Evolutionary conservation across 2,113 vertebrate genomes (phyloP), one percentile per base, ranked within the genome.

Genomic region (Oreochromis niloticus): DNA sequence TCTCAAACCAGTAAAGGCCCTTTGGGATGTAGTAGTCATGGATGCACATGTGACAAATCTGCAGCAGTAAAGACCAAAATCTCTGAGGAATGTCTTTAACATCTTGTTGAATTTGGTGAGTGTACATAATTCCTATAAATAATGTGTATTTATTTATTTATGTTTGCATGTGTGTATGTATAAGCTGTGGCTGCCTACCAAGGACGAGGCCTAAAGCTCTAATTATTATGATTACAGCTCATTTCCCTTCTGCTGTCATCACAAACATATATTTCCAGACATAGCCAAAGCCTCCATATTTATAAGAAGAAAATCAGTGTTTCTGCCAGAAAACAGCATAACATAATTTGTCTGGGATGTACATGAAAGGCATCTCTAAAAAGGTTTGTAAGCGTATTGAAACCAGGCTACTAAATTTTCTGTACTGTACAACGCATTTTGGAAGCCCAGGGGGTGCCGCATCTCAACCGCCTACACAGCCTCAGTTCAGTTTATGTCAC

Each of bases 171-270:
- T 52, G 46, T 52, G 2, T 7, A 78, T 34, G 6, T 52, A 52
- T 32, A 78, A 32, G 71, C 27, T 52, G 27, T n/a, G 55, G 83
- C 88, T 84, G 85, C 79, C 85, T 79, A 79, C 55, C 50, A 82
- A 89, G 81, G 68, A 88, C 34, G 48, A 89, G 59, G 85, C 89
- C 85, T 85, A 43, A 82, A 92, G 88, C 90, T 56, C 84, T 89
- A 93, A 95, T 95, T 91, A 93, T 55, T 84, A 61, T 84, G 86
- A 92, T 91, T 89, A 85, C 83, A 50, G 46, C 89, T 89, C 82
- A 24, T 17, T 92, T 80, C 43, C 80, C 46, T 87, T 88, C 66
- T 87, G 82, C 87, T 90, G 71, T 54, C 46, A 56, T 84, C 61
- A 56, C 85, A 90, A 75, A 48, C 78, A 32, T 79, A 75, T 54